Evolutionary conservation across 1,140 invertebrate genomes (phyloP).

Genomic region (Drosophila tsacasi): DNA sequence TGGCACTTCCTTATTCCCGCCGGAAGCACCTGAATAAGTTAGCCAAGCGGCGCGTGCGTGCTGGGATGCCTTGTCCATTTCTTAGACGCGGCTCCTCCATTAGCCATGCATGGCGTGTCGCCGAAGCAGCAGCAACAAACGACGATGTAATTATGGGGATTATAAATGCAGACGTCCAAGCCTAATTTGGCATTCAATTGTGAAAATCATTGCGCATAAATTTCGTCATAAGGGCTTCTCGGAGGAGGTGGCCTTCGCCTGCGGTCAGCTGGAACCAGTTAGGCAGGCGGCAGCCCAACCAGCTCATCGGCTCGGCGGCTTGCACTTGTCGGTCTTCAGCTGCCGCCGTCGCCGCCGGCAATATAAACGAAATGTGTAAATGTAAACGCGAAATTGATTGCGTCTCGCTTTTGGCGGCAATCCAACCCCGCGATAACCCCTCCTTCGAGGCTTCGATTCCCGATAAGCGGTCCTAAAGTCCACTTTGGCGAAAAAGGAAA

Average conservation of each 20-base stretch:
- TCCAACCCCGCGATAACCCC: constrained; percentile 44
- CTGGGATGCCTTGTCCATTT: constrained; percentile 51
- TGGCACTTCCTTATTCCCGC: constrained; percentile 42
- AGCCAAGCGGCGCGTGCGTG: constrained; percentile 69
- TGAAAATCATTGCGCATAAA: constrained; percentile 69
- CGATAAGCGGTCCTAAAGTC: constrained; percentile 40
- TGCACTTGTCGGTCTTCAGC: constrained; percentile 72
- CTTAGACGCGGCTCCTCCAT: constrained; percentile 49
- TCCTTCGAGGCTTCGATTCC: not conserved
- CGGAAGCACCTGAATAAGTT: constrained; percentile 56
- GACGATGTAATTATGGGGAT: constrained; percentile 53
- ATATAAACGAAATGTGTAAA: constrained; percentile 34
- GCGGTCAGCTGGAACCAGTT: constrained; percentile 71
- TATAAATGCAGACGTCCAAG: constrained; percentile 61
- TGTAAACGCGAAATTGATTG: constrained; percentile 39
- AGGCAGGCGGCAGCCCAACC: constrained; percentile 34
- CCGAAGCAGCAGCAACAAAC: constrained; percentile 39
- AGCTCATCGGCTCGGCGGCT: constrained; percentile 17
- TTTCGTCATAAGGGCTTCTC: constrained; percentile 73
- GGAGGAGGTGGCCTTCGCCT: constrained; percentile 61
- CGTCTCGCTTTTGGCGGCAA: constrained; percentile 48
- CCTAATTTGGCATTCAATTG: constrained; percentile 79
- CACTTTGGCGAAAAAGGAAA: constrained; percentile 2
- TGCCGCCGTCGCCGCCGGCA: constrained; percentile 1
- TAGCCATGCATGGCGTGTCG: constrained; percentile 72